A percentile compares a stretch with the other conserved stretches of the same genome.
phyloP scores from a whole-genome alignment of 2,797 vertebrate species.

The Chloroceryle inda region DNA sequence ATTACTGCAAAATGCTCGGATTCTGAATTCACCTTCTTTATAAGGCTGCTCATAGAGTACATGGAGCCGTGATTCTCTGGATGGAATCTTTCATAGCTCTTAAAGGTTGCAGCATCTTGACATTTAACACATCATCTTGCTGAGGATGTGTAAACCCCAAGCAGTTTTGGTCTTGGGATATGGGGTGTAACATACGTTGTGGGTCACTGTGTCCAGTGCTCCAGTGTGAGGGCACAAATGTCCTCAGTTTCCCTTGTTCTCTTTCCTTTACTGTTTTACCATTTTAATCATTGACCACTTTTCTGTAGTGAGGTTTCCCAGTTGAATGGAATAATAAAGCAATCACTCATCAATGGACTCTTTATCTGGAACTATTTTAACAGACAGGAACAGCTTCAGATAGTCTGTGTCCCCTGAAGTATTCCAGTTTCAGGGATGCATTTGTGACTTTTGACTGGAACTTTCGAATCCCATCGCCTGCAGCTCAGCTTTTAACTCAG shows the following conservation, averaged over 20 bases:
- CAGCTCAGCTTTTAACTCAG: background rate
- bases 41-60: background rate
- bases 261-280: background rate
- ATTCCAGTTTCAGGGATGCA: background rate
- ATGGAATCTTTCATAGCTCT: background rate
- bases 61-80: background rate
- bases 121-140: background rate
- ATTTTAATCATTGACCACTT: background rate
- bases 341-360: background rate
- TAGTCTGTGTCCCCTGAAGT: background rate
- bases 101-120: background rate
- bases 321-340: background rate
- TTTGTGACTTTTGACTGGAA: background rate
- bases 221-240: background rate
- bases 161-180: background rate
- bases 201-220: background rate
- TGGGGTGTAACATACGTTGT: background rate
- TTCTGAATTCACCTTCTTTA: background rate
- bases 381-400: background rate
- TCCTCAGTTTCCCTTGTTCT: background rate
- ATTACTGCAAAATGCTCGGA: background rate
- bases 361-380: background rate
- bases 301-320: background rate
- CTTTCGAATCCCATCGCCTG: accelerated
- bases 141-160: background rate